Base-by-base conservation (phyloP, 1,140 invertebrate genomes). In the Drosophila ohnishii region DNA sequence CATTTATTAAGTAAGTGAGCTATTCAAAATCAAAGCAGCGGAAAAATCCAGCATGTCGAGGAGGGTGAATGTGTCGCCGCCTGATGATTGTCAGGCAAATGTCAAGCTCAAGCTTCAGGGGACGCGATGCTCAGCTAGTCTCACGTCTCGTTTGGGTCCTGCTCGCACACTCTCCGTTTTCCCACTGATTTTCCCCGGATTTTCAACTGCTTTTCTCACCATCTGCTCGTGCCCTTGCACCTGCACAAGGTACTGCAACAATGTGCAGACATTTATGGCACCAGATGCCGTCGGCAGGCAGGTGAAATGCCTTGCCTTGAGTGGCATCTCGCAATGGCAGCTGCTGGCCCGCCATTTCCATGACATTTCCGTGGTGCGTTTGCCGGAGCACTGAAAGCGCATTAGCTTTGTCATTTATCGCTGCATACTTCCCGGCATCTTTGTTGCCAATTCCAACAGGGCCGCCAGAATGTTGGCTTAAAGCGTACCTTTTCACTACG, bases 1-100 rank as follows among this genome's bases (percentile, higher is more conserved):
- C 78, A 64, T 86, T 81, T 85, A 85, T 86, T 85, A 85, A 81
- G 78, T 86, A 87, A 86, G 83, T 79, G 83, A 73, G 83, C 79
- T 70, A 83, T 83, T 86, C 83, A 83, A 71, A 87, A 86, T 87
- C 83, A 86, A 79, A 76, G 83, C 71, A 76, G 82, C 78, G 85
- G 78, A 82, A 78, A 86, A 81, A 75, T 75, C 51, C 48, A 67
- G 34, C 35, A 19, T n/a, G 32, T 22, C 40, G n/a, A 5, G 34
- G 28, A 45, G 55, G 45, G 19, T 25, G 53, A 80, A 44, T 57
- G 65, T 58, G 59, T 53, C 39, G 59, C 44, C 61, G 59, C 44
- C 61, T 62, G 56, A 78, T 85, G 56, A 85, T 85, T 85, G 81
- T 86, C 65, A 74, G 58, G 61, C 57, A 55, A 83, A 81, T 67